Conservation (phyloP, 2,797 vertebrate genomes). For the Galaxias olidus region DNA sequence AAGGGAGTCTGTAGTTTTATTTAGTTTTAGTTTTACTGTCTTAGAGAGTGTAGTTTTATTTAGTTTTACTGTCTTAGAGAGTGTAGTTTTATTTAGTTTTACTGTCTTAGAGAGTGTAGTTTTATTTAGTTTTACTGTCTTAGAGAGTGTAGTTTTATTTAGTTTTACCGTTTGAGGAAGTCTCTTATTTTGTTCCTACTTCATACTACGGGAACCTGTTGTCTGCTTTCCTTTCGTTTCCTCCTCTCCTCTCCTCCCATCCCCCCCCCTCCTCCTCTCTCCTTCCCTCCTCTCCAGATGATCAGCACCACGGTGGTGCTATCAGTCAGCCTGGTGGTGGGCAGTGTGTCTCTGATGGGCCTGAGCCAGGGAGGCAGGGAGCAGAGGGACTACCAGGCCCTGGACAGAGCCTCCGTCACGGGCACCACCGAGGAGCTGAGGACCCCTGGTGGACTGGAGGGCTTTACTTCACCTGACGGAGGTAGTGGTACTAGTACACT, state of each 20-base stretch:
- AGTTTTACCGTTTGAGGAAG: too few relatives aligned
- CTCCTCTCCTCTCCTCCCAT: background rate
- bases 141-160: too few relatives aligned
- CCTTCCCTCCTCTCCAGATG: conserved; percentile 71
- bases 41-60: too few relatives aligned
- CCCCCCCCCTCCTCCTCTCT: conserved; percentile 8
- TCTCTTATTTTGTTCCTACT: too few relatives aligned
- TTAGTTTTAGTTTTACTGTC: too few relatives aligned
- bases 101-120: too few relatives aligned
- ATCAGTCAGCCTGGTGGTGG: conserved; percentile 82
- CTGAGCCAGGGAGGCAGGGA: conserved; percentile 83
- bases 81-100: too few relatives aligned
- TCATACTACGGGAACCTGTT: too few relatives aligned
- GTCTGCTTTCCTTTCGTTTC: too few relatives aligned
- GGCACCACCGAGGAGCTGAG: conserved; percentile 62
- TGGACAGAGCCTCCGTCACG: conserved; percentile 75
- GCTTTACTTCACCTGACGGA: conserved; percentile 16
- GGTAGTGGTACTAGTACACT: background rate
- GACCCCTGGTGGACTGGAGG: conserved; percentile 63
- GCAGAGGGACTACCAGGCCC: conserved; percentile 81
- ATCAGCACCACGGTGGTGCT: conserved; percentile 85
- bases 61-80: too few relatives aligned
- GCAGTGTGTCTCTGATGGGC: conserved; percentile 87
- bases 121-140: too few relatives aligned
- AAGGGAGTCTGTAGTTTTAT: too few relatives aligned